phyloP scores from a whole-genome alignment of 1,140 invertebrate species.

The Meloidogyne exigua region DNA sequence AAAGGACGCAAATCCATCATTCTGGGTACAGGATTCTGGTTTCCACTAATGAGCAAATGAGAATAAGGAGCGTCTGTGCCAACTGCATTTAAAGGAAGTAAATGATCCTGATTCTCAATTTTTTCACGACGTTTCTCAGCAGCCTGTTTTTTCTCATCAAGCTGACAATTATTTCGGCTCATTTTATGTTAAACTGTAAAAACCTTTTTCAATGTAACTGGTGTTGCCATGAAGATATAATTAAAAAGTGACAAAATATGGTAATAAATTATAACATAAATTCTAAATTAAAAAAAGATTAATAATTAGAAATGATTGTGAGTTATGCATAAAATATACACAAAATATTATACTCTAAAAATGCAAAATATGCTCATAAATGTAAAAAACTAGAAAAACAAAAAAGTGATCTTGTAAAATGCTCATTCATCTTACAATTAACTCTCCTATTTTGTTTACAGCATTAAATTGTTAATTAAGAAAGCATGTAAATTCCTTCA shows the following conservation, averaged over 20 bases:
- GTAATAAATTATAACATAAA: not conserved
- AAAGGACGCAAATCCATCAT: conserved; percentile 23
- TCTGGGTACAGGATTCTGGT: not conserved
- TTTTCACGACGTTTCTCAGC: conserved; percentile 20
- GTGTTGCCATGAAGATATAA: conserved; percentile 19
- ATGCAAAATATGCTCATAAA: too few species aligned
- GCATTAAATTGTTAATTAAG: too few species aligned
- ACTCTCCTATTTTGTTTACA: too few species aligned
- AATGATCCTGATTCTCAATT: conserved; percentile 1
- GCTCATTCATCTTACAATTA: too few species aligned
- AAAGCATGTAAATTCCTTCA: too few species aligned
- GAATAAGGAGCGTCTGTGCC: conserved; percentile 12
- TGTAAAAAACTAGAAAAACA: too few species aligned
- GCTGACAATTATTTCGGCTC: not conserved
- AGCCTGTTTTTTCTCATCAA: conserved; percentile 18
- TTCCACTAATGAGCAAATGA: conserved; percentile 10
- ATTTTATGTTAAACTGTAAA: not conserved
- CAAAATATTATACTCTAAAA: too few species aligned
- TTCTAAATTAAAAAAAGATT: not conserved
- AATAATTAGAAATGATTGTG: too few species aligned
- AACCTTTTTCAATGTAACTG: conserved; percentile 25
- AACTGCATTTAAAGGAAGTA: conserved; percentile 8
- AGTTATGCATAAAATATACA: too few species aligned
- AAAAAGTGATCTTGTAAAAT: too few species aligned
- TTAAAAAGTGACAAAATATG: not conserved